Conservation (phyloP, 2,888 invertebrate genomes). For the Caenorhabditis sinica region DNA sequence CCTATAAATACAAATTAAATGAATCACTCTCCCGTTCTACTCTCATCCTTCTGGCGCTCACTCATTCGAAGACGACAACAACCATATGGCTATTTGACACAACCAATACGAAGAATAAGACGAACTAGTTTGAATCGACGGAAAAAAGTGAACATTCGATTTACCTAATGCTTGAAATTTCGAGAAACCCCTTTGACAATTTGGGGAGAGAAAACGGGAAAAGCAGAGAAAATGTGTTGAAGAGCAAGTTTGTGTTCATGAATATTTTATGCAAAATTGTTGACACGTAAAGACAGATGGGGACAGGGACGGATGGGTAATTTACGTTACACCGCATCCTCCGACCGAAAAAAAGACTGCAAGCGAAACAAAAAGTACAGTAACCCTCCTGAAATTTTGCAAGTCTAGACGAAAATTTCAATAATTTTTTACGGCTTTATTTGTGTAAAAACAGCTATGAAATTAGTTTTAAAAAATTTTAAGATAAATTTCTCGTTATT, state of each 20-base stretch:
- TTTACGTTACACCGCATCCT: too few species aligned
- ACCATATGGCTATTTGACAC: neutral
- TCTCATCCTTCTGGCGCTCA: neutral
- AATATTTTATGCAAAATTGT: conserved; percentile 28
- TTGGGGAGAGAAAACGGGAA: neutral
- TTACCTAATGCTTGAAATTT: neutral
- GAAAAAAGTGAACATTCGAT: neutral
- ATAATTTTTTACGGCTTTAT: too few species aligned
- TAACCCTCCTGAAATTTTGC: too few species aligned
- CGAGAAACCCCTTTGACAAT: neutral
- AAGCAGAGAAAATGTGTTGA: neutral
- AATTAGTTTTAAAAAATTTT: too few species aligned
- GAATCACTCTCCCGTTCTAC: conserved; percentile 5
- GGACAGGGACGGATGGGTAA: neutral
- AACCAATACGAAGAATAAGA: neutral
- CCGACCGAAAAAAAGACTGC: too few species aligned
- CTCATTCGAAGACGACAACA: conserved; percentile 1
- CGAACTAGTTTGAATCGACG: neutral
- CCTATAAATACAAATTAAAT: conserved; percentile 16
- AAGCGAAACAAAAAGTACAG: too few species aligned
- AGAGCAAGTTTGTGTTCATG: conserved; percentile 19
- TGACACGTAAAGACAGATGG: neutral
- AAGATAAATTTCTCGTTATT: too few species aligned
- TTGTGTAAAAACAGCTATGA: too few species aligned
- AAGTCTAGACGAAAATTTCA: too few species aligned